Conservation (phyloP, 2,797 vertebrate species). For the Molossus molossus region DNA sequence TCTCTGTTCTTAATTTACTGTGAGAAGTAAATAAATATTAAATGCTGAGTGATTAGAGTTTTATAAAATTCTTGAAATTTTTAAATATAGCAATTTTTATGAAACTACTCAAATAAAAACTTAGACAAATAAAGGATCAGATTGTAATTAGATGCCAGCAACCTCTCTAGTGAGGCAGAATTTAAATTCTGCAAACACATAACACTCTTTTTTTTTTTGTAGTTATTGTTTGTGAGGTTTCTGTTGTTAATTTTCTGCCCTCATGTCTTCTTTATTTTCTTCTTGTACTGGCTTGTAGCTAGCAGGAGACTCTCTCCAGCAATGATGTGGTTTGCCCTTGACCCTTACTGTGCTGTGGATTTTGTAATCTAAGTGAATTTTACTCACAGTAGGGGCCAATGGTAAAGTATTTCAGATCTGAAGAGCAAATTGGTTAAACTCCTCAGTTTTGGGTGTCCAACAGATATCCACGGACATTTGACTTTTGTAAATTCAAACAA, state of each 20-base stretch:
- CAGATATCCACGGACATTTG: slow-evolving; percentile 12
- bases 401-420: slow-evolving; percentile 75
- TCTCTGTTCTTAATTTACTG: not conserved
- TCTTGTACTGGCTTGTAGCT: slow-evolving; percentile 2
- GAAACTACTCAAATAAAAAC: not conserved
- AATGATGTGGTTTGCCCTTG: slow-evolving; percentile 53
- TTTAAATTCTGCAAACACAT: slow-evolving; percentile 9
- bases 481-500: slow-evolving; percentile 61
- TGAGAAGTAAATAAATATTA: not conserved
- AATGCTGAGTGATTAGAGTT: not conserved
- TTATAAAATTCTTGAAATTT: slow-evolving; percentile 45
- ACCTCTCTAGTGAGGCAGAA: not conserved
- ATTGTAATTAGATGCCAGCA: slow-evolving; percentile 24
- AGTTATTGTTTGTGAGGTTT: slow-evolving; percentile 9
- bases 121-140: not conserved
- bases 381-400: slow-evolving; percentile 64
- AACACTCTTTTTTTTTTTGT: slow-evolving; percentile 1
- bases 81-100: not conserved
- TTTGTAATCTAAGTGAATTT: slow-evolving; percentile 81
- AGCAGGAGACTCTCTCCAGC: not conserved
- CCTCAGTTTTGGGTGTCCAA: slow-evolving; percentile 52
- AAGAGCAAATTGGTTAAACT: slow-evolving; percentile 74
- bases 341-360: slow-evolving; percentile 78
- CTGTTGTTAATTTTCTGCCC: slow-evolving; percentile 46
- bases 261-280: slow-evolving; percentile 59